phyloP scores from a whole-genome alignment of 1,140 invertebrate genomes.

The Bombus cullumanus region DNA sequence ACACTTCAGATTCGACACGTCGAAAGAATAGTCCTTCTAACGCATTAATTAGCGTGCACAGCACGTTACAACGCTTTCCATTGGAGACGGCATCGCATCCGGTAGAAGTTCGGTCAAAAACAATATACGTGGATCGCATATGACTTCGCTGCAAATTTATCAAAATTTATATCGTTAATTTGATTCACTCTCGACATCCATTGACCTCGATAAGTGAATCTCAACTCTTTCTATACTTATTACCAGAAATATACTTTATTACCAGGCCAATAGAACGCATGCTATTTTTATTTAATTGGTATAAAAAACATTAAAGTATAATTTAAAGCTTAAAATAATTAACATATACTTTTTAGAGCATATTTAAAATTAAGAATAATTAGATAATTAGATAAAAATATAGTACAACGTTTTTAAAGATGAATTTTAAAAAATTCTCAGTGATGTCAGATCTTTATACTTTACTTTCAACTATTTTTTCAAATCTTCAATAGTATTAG shows the following conservation, averaged over 20 bases:
- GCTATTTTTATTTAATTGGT: neutral
- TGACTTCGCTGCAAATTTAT: conserved; percentile 30
- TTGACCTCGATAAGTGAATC: neutral
- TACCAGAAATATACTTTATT: neutral
- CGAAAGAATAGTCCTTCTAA: conserved; percentile 33
- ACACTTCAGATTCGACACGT: neutral
- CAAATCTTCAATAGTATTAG: neutral
- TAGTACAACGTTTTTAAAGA: neutral
- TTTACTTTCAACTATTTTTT: neutral
- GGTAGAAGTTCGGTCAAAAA: conserved; percentile 50
- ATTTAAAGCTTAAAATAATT: neutral
- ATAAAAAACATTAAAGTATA: neutral
- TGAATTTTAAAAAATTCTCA: neutral
- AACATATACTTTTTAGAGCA: neutral
- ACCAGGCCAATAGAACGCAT: neutral
- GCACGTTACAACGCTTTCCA: conserved; percentile 52
- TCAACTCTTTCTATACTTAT: neutral
- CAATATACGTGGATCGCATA: conserved; percentile 40
- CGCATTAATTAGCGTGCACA: conserved; percentile 45
- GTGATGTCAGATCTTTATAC: neutral
- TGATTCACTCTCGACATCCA: neutral
- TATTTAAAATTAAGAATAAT: neutral
- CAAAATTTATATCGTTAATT: conserved; percentile 25
- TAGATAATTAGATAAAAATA: neutral
- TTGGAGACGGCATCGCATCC: conserved; percentile 44